Evolutionary conservation across 2,797 vertebrate genomes (phyloP), one percentile per base, ranked within the genome.

Genomic region (Arnoldichthys spilopterus): DNA sequence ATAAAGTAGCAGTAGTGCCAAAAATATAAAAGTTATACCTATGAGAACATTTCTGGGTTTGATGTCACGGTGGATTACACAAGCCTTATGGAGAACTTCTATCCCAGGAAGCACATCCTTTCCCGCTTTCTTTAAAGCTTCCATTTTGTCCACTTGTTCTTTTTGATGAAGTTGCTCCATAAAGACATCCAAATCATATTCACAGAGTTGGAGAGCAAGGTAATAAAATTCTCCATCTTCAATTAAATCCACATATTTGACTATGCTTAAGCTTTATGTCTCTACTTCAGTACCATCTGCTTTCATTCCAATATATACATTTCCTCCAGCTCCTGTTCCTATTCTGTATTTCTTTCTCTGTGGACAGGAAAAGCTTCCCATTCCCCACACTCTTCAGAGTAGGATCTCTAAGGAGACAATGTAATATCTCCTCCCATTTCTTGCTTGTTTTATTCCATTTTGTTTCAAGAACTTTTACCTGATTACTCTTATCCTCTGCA

Each of bases 41-140:
- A 83, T 83, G 34, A 85, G 77, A 70, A 85, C 54, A 74, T 82
- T 85, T 22, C 6, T 24, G 24, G 84, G 82, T 66, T 85, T 85
- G 59, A 85, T 58, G 16, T 85, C 84, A 0, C 82, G 26, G 26
- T 85, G 82, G 20, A 85, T 59, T 26, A 83, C 72, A 9, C 2
- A 20, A 20, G 51, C 61, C 3, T 4, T 0, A 45, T 83, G 84
- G 47, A 85, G 82, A 56, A 32, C 51, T 18, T 59, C 0, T 34
- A 85, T 72, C 9, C 84, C 73, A 7, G 22, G 12, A 37, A 83
- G 71, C 4, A 82, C 47, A 1, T 85, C 76, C 18, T 43, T 2
- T 9, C 45, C 59, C 0, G 77, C 16, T 59, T 59, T 74, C 49
- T 71, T 77, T 16, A 73, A 40, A 13, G 47, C n/a, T 0, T 37